Base-by-base conservation (phyloP, 2,888 invertebrate species). In the Phyllotreta cruciferae region DNA sequence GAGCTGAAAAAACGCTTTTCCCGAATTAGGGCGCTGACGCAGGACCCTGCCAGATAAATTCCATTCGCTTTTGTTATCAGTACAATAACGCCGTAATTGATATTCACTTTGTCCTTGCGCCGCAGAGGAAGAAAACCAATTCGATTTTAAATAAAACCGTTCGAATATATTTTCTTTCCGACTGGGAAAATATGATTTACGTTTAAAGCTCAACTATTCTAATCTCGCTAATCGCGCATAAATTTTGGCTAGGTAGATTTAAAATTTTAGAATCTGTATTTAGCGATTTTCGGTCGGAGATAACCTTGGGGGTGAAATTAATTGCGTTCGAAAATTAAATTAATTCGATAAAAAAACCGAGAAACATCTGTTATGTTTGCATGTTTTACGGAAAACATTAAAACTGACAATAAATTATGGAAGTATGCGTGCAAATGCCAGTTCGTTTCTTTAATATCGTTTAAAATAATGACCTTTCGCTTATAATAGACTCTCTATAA, bases 61-160 rank as follows among this genome's bases (percentile, higher is more conserved):
- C 14, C 24, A 47, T 11, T 47, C 47, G 8, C 47, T 47, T 47
- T 47, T 47, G 47, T 47, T 47, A 47, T 47, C 47, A 47, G 6
- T 14, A 47, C 24, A 47, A 47, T 47, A 47, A 47, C 47, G 47
- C n/a, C 47, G 47, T 47, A 47, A 47, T 47, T 47, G 24, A 47
- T 47, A 47, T 47, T 47, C 14, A 47, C 11, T 11, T 3, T 47
- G 14, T 47, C 24, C 47, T 47, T 13, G 13, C 11, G 14, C 8
- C 13, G 47, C 47, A 47, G 47, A 34, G 47, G 8, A 47, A 24
- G 47, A 47, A 47, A 47, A 47, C 11, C 47, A 47, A 47, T 47
- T 47, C 47, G 14, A 47, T 47, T 47, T 47, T 47, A 47, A 47
- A 14, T 14, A 14, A 47, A 47, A 24, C 47, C 47, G 8, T 47